These are phyloP conservation scores for Columba janthina DNA, from an alignment of 2,113 vertebrate genomes.

Conservation along the genomic window DNA sequence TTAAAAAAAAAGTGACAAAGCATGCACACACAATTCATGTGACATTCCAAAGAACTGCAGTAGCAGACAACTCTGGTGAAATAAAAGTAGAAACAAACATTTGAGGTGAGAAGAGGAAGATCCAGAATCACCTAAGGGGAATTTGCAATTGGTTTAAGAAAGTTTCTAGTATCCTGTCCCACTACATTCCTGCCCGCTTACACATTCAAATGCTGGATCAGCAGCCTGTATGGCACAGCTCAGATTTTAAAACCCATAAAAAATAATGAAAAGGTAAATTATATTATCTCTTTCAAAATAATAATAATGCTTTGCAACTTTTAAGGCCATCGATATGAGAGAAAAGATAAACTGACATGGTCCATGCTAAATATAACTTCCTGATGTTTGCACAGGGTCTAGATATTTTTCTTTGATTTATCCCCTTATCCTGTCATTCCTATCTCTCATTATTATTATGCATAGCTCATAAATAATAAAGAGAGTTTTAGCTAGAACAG, in stretches of 20 bases:
- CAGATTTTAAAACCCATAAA: neutral
- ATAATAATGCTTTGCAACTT: neutral
- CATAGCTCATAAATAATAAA: neutral
- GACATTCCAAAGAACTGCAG: neutral
- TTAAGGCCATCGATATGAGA: neutral
- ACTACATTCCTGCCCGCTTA: neutral
- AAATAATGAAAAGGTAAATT: neutral
- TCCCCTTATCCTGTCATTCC: neutral
- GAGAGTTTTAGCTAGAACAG: neutral
- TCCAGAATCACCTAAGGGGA: neutral
- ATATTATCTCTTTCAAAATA: neutral
- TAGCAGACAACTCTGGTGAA: neutral
- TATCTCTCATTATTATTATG: neutral
- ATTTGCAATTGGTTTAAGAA: neutral
- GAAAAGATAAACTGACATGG: neutral
- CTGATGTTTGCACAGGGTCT: neutral
- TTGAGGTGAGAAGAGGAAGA: neutral
- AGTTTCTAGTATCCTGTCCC: neutral
- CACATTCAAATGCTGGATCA: neutral
- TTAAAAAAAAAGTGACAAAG: neutral
- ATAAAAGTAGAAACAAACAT: neutral
- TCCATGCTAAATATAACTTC: neutral
- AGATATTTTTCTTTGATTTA: neutral
- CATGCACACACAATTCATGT: neutral
- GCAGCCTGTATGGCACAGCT: neutral